These are phyloP conservation scores for Leguminivora glycinivorella DNA, from an alignment of 1,140 invertebrate species.

Conservation along the genomic window DNA sequence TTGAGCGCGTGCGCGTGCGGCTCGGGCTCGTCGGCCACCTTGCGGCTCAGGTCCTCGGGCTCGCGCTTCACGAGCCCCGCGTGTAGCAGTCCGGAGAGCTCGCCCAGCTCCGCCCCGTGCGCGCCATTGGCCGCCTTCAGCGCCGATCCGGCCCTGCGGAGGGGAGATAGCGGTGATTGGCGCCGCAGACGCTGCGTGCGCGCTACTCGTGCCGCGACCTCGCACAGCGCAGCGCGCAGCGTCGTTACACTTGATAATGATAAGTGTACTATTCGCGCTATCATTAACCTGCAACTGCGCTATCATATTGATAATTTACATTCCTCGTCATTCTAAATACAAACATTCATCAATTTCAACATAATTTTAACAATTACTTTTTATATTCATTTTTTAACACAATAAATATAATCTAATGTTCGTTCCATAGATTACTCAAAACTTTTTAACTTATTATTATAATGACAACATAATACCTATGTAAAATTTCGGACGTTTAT, in stretches of 20 bases:
- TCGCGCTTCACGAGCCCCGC: slow-evolving; percentile 79
- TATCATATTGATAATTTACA: slow-evolving; percentile 25
- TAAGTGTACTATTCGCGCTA: slow-evolving; percentile 40
- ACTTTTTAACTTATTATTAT: too few relatives aligned
- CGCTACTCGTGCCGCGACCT: slow-evolving; percentile 61
- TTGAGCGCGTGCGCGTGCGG: slow-evolving; percentile 66
- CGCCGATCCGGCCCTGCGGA: slow-evolving; percentile 73
- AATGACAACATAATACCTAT: too few relatives aligned
- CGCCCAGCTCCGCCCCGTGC: slow-evolving; percentile 79
- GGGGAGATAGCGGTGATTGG: slow-evolving; percentile 70
- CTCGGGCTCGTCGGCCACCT: slow-evolving; percentile 76
- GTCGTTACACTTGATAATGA: slow-evolving; percentile 33
- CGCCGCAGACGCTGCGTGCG: slow-evolving; percentile 61
- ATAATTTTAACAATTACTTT: slow-evolving; percentile 52
- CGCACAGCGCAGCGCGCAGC: slow-evolving; percentile 54
- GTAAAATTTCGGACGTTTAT: too few relatives aligned
- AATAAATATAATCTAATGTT: too few relatives aligned
- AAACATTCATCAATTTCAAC: slow-evolving; percentile 43
- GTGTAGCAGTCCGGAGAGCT: slow-evolving; percentile 77
- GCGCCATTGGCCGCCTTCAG: slow-evolving; percentile 76
- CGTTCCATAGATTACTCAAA: too few relatives aligned
- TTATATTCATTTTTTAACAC: not conserved
- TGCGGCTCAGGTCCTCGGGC: slow-evolving; percentile 79
- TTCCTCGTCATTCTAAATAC: slow-evolving; percentile 43
- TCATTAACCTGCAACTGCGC: slow-evolving; percentile 35